A percentile compares a stretch with the other conserved stretches of the same genome.
phyloP scores from a whole-genome alignment of 2,888 invertebrate genomes.

The Willowsia nigromaculata region DNA sequence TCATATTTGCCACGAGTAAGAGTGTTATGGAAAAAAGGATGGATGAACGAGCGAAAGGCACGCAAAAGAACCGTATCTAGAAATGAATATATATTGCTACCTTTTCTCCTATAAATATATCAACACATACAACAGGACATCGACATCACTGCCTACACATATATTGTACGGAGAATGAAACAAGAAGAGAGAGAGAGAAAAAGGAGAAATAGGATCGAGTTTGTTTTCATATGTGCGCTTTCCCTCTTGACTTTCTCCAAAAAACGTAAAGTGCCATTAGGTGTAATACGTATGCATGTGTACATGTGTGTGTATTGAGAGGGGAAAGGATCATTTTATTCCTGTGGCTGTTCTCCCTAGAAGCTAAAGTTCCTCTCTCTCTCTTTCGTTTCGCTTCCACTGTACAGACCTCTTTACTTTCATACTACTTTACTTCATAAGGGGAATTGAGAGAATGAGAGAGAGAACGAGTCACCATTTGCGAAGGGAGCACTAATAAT shows the following conservation, averaged over 20 bases:
- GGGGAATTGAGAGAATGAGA: constrained; percentile 16
- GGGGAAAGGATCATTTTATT: constrained; percentile 23
- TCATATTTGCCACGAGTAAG: constrained; percentile 54
- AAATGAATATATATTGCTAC: neutral
- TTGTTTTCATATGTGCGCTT: constrained; percentile 35
- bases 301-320: constrained; percentile 19
- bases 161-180: constrained; percentile 16
- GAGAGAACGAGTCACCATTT: constrained; percentile 15
- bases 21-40: constrained; percentile 26
- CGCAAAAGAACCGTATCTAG: constrained; percentile 53
- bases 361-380: constrained; percentile 36
- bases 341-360: constrained; percentile 41
- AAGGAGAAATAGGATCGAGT: constrained; percentile 18
- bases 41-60: constrained; percentile 55
- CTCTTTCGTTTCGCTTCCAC: neutral
- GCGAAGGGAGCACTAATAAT: neutral
- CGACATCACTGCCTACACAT: neutral
- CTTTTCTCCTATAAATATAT: neutral
- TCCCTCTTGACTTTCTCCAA: constrained; percentile 41
- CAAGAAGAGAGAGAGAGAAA: neutral
- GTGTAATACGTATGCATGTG: constrained; percentile 29
- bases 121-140: neutral
- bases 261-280: constrained; percentile 43
- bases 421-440: constrained; percentile 8
- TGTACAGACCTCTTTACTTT: constrained; percentile 35